phyloP scores from a whole-genome alignment of 2,797 vertebrate genomes.

The Danio tinwini region DNA sequence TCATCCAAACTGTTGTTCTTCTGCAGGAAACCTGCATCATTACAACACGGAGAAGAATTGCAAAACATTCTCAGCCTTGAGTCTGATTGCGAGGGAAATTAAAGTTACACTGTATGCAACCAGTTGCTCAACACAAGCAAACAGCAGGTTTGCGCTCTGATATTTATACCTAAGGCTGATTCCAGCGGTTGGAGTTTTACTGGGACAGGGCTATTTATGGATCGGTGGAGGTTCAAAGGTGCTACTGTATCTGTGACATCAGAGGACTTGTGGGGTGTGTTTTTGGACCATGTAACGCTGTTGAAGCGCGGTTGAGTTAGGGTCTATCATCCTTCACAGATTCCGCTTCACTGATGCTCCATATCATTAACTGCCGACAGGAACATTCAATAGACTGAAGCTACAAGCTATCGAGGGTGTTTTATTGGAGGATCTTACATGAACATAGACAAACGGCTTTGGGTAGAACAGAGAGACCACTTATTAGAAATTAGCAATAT shows the following conservation, averaged over 20 bases:
- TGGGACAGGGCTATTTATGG: slow-evolving; percentile 71
- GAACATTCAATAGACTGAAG: slow-evolving; percentile 18
- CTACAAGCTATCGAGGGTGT: slow-evolving; percentile 29
- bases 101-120: neutral
- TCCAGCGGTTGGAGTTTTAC: slow-evolving; percentile 59
- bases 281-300: neutral
- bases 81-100: neutral
- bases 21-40: slow-evolving; percentile 92
- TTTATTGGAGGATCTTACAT: slow-evolving; percentile 39
- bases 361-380: slow-evolving; percentile 47
- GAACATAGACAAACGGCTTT: slow-evolving; percentile 22
- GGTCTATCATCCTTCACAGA: slow-evolving; percentile 27
- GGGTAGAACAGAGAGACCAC: neutral
- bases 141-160: slow-evolving; percentile 2
- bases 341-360: slow-evolving; percentile 47
- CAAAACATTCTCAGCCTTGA: slow-evolving; percentile 71
- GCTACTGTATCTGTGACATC: slow-evolving; percentile 56
- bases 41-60: slow-evolving; percentile 74
- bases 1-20: slow-evolving; percentile 98
- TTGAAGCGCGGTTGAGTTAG: neutral
- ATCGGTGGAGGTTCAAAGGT: slow-evolving; percentile 69
- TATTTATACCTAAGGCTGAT: slow-evolving; percentile 36
- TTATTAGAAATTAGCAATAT: neutral
- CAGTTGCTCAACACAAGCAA: slow-evolving; percentile 25
- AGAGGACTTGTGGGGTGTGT: slow-evolving; percentile 17